These are phyloP conservation scores for Pteronura brasiliensis DNA, from an alignment of 2,113 vertebrate genomes.

Conservation along the genomic window DNA sequence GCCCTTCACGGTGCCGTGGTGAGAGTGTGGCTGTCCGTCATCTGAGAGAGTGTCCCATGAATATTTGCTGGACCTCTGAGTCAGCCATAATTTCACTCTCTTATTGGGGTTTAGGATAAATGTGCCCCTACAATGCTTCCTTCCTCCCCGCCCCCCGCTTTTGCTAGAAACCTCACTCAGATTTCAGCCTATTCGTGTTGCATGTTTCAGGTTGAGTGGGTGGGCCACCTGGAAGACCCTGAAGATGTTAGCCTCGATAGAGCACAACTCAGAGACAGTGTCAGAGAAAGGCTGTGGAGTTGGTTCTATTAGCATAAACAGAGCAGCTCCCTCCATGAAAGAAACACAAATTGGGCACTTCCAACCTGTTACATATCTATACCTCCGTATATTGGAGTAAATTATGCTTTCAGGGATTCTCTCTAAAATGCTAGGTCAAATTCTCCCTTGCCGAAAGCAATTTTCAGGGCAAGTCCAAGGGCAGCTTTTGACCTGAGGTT, in stretches of 20 bases:
- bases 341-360: not conserved
- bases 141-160: not conserved
- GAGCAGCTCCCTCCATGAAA: not conserved
- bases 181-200: not conserved
- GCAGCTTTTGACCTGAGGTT: constrained; percentile 11
- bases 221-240: not conserved
- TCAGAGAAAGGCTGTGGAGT: not conserved
- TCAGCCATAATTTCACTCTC: not conserved
- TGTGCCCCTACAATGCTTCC: not conserved
- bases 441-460: not conserved
- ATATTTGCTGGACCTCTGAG: not conserved
- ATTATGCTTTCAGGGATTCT: not conserved
- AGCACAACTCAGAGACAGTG: not conserved
- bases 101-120: not conserved
- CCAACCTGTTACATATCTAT: not conserved
- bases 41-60: not conserved
- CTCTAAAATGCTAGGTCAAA: not conserved
- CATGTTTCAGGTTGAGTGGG: not conserved
- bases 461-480: constrained; percentile 12
- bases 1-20: not conserved
- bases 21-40: not conserved
- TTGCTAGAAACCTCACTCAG: not conserved
- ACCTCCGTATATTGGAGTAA: not conserved
- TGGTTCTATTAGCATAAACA: not conserved
- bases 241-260: not conserved